Evolutionary conservation across 2,888 invertebrate species (phyloP).

Genomic region (Caenorhabditis doughertyi): DNA sequence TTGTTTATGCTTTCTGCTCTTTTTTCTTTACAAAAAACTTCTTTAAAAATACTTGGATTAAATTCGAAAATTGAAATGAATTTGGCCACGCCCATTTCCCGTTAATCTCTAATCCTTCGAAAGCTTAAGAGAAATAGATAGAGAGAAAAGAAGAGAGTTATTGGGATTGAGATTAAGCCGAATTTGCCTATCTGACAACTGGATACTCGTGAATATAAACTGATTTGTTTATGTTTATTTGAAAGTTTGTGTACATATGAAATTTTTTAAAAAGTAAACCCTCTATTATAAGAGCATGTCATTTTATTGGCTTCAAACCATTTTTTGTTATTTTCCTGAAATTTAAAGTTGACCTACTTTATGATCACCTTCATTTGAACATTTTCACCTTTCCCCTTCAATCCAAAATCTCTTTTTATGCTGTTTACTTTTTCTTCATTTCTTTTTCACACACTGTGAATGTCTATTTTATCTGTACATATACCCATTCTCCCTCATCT

Average conservation of each 20-base stretch:
- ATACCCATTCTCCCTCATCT: background rate
- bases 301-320: too few species aligned
- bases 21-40: background rate
- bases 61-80: background rate
- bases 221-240: conserved; percentile 8
- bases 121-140: background rate
- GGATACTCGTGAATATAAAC: background rate
- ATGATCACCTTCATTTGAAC: too few species aligned
- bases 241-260: background rate
- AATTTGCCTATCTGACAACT: conserved; percentile 28
- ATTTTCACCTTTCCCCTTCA: too few species aligned
- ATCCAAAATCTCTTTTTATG: too few species aligned
- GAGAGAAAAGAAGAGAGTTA: too few species aligned
- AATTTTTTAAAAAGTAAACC: background rate
- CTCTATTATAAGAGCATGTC: background rate
- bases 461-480: background rate
- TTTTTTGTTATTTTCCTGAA: too few species aligned
- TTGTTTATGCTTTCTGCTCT: background rate
- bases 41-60: background rate
- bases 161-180: conserved; percentile 3
- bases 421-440: too few species aligned
- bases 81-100: conserved; percentile 18
- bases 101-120: conserved; percentile 32
- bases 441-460: conserved; percentile 14
- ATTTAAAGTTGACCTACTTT: too few species aligned